Evolutionary conservation across 2,797 vertebrate species (phyloP), one percentile per base, ranked within the genome.

Genomic region (Halcyon chelicuti): DNA sequence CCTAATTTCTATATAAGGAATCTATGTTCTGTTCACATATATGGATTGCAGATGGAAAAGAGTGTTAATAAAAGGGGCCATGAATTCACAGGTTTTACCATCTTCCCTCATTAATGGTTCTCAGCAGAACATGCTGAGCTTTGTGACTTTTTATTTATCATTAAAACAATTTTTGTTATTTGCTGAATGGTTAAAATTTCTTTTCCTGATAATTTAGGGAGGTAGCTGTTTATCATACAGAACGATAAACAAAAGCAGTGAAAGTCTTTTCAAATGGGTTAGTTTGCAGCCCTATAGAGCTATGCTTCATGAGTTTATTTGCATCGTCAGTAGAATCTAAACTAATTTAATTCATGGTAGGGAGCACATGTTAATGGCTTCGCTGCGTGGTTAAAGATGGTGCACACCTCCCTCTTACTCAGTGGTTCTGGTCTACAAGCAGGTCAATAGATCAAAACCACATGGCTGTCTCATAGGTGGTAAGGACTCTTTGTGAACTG

Each of bases 321-420:
- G 96, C 95, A 97, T 75, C 33, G 86, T 93, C 95, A 91, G 93
- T 90, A 81, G 93, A 97, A 95, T 96, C 97, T 85, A 94, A 97
- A 97, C 97, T 98, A 97, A 98, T 98, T 98, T 98, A 97, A 96
- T 94, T 96, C 97, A 94, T 98, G 96, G 97, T 96, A 92, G 97
- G 96, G 94, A 96, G 95, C 57, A 66, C 91, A 60, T 92, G 95
- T 94, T 96, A 92, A 93, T 92, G 44, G 11, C 68, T 83, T 76
- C 88, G 57, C 80, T 81, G 61, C 66, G 91, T 85, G 73, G 57
- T 86, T 95, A 62, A 51, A 94, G 91, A 89, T 78, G 58, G 46
- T 19, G 80, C 92, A 85, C 88, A 49, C 92, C 93, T 94, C 82
- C 79, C 52, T 73, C 79, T 71, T 87, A 51, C 86, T 92, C 91